Evolutionary conservation across 64 coral and sea anemone genomes (phyloP), one percentile per base, ranked within the genome.

Genomic region (Trachythela sp.): DNA sequence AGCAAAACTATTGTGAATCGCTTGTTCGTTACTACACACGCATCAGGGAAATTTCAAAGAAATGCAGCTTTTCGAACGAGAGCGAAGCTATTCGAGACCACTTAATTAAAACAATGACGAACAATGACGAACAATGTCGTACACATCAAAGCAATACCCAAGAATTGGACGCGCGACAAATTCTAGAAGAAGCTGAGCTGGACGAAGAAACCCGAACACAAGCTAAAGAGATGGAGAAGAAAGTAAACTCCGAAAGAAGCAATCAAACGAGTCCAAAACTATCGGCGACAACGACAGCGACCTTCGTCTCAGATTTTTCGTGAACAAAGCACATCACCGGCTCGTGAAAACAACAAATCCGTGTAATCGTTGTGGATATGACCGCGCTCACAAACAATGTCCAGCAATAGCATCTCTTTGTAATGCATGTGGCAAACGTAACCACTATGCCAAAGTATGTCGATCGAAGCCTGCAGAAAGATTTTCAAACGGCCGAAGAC

Each of bases 361-460:
- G 29, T 77, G 71, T 77, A 38, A 3, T 38, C 31, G 71, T 38
- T 77, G 71, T 35, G 71, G 71, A 35, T 3, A 32, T 13, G 29
- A 36, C 7, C 71, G 36, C 3, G 17, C 2, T n/a, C 29, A 38
- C 17, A 38, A 3, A 13, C 3, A 59, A 59, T 92, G 86, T 87
- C 85, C 49, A 3, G 86, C 91, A 83, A 84, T 54, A 29, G 90
- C 85, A 48, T 33, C 76, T 48, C 42, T 39, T 32, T 88, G 91
- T 71, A 17, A 70, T 49, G 40, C 84, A 36, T 92, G 91, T 40
- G 87, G 80, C 29, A 93, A 93, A 89, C 77, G 27, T 32, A 89
- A 93, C 56, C 92, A 89, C 59, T 93, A 75, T 80, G 88, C 92
- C 22, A 83, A 64, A 26, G 83, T 89, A 33, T 93, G 87, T 48